Evolutionary conservation across 2,113 vertebrate species (phyloP).

Genomic region (Boleophthalmus pectinirostris): DNA sequence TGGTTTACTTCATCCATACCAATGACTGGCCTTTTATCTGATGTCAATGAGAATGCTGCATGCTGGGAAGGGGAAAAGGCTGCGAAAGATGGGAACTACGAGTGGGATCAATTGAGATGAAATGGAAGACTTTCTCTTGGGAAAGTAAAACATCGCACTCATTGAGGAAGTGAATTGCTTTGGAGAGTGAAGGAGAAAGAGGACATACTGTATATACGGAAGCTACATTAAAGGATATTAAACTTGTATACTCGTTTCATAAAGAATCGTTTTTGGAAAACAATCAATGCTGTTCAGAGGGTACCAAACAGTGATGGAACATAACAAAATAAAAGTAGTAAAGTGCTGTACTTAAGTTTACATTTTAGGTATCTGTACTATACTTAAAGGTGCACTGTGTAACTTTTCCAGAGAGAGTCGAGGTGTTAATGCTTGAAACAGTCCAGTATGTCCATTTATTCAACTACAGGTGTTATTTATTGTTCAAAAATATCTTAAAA

Average conservation of each 20-base stretch:
- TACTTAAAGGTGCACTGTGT: too few species aligned
- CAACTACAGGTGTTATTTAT: too few species aligned
- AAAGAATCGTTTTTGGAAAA: constrained; percentile 32
- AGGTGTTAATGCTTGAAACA: too few species aligned
- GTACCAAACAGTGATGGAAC: neutral
- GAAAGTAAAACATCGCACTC: constrained; percentile 69
- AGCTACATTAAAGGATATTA: constrained; percentile 61
- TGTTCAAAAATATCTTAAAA: too few species aligned
- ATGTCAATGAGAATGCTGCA: constrained; percentile 73
- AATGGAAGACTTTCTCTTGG: constrained; percentile 71
- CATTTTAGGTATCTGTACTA: too few species aligned
- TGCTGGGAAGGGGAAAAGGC: constrained; percentile 42
- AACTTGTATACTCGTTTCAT: constrained; percentile 63
- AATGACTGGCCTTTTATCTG: constrained; percentile 72
- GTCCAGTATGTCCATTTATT: too few species aligned
- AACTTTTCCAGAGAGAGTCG: too few species aligned
- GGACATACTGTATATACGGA: constrained; percentile 49
- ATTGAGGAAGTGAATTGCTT: constrained; percentile 68
- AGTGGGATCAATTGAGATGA: constrained; percentile 73
- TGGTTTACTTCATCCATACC: constrained; percentile 66
- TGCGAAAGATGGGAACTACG: constrained; percentile 55
- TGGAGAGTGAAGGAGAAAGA: constrained; percentile 24
- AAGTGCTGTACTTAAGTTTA: too few species aligned
- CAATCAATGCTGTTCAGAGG: constrained; percentile 32
- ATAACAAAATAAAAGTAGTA: too few species aligned